Base-by-base conservation (phyloP, 2,888 invertebrate species). In the Limenitis camilla region DNA sequence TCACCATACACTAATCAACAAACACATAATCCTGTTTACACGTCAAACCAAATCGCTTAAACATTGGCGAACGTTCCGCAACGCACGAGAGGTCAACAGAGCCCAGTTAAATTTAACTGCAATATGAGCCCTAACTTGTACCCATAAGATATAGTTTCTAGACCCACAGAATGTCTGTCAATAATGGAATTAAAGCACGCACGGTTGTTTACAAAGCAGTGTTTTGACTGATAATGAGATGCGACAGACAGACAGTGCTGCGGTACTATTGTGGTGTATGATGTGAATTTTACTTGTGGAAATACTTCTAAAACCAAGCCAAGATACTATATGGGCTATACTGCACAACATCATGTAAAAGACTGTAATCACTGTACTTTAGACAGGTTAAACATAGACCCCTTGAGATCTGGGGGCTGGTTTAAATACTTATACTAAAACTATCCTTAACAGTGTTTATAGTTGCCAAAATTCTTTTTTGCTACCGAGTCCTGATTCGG, bases 121-220 rank as follows among this genome's bases (percentile, higher is more conserved):
- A 60, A 59, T 53, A 44, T 50, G 50, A 44, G 40, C 61, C 48
- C 53, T 61, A 56, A 32, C 10, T 10, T 19, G 36, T 41, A 19
- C 33, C 31, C 9, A 49, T 52, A 50, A 38, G 51, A 49, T 9
- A 30, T 48, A 29, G 40, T 38, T 35, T 11, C 9, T 19, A 35
- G 48, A 47, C 30, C 33, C 35, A 28, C 38, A 48, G 41, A 52
- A 52, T 48, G 52, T 62, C 60, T 61, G 65, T 68, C 68, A 68
- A 71, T 71, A 76, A 67, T 66, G 70, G 69, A 74, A 76, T 74
- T 72, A 73, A 72, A 70, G 71, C 68, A 62, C 65, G 67, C 63
- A 54, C 57, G 63, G 71, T 69, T 69, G 74, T 77, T 76, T 71
- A 72, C 72, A 64, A 55, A 66, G 62, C 61, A 60, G 64, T 70